Conservation (phyloP, 2,888 invertebrate species). For the Ramazzottius varieornatus region DNA sequence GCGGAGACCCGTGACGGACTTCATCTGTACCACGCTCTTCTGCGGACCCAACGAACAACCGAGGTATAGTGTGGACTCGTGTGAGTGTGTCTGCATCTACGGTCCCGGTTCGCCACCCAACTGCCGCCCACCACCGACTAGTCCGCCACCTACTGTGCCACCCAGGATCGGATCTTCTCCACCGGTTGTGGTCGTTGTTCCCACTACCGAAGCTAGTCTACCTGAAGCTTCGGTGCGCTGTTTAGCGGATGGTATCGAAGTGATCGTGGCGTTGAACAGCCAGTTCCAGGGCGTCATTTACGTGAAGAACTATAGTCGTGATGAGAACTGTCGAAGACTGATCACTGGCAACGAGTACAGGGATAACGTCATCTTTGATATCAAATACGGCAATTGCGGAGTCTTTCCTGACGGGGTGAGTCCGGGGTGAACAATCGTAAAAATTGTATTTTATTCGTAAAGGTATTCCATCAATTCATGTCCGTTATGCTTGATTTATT, state of each 20-base stretch:
- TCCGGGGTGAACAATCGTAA: background rate
- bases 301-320: constrained; percentile 6
- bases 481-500: background rate
- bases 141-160: background rate
- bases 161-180: too few species aligned
- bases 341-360: background rate
- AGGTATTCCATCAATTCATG: too few species aligned
- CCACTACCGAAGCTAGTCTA: background rate
- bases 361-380: background rate
- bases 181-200: background rate
- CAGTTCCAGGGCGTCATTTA: constrained; percentile 6
- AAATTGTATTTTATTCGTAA: too few species aligned
- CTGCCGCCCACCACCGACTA: background rate
- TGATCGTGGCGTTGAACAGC: background rate
- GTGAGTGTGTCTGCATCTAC: background rate
- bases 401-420: constrained; percentile 4
- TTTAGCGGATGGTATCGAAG: constrained; percentile 4
- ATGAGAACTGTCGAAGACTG: constrained; percentile 6
- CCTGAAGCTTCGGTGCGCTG: constrained; percentile 3
- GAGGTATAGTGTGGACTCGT: background rate
- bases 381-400: constrained; percentile 6
- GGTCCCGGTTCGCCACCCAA: background rate
- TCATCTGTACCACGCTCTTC: background rate
- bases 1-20: background rate
- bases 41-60: background rate